phyloP scores from a whole-genome alignment of 2,113 vertebrate genomes.

The Pygoscelis adeliae region DNA sequence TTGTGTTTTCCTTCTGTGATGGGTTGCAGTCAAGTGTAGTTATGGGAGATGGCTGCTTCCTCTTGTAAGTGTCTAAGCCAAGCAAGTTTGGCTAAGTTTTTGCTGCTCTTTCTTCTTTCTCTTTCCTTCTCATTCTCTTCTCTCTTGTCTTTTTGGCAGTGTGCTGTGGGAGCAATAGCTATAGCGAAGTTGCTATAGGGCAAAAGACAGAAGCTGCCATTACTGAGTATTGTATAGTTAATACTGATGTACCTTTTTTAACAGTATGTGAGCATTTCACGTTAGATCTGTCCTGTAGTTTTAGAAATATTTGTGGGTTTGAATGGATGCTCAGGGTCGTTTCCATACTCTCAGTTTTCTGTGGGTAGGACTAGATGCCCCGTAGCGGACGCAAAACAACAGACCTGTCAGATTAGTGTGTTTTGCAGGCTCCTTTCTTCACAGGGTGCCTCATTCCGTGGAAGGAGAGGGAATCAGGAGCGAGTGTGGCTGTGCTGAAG shows the following conservation, averaged over 20 bases:
- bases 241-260: neutral
- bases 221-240: neutral
- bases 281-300: neutral
- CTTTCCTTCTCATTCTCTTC: neutral
- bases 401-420: neutral
- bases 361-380: neutral
- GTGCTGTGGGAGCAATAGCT: neutral
- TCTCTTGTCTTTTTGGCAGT: neutral
- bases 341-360: neutral
- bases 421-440: neutral
- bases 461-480: neutral
- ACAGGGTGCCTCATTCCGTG: neutral
- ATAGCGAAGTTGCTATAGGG: neutral
- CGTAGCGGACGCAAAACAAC: neutral
- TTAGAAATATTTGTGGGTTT: neutral
- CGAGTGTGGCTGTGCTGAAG: fast-evolving
- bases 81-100: constrained; percentile 43
- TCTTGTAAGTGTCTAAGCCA: neutral
- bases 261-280: neutral
- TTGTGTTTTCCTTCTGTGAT: constrained; percentile 67
- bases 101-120: neutral
- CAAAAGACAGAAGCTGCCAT: neutral
- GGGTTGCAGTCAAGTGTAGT: constrained; percentile 44
- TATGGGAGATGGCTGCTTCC: constrained; percentile 37
- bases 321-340: neutral